Conservation (phyloP, 2,888 invertebrate species). For the Tetheella fluctuosa region DNA sequence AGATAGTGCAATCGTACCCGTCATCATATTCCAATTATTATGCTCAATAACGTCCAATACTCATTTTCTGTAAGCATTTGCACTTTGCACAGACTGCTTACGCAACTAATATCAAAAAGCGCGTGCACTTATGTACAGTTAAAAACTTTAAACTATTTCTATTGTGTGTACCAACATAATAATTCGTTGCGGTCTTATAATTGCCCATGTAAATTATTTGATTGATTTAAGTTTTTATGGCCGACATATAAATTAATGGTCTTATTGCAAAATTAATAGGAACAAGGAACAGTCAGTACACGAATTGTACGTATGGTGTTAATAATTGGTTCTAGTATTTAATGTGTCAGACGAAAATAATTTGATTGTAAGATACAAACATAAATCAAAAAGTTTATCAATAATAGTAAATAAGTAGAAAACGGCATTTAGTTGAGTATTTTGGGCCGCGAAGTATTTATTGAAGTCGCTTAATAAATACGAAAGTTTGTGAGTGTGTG, state of each 20-base stretch:
- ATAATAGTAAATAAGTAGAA: not conserved
- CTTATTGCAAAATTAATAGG: constrained; percentile 15
- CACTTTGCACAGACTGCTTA: constrained; percentile 16
- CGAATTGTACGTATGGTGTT: not conserved
- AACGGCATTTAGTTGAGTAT: too few relatives aligned
- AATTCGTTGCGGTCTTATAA: constrained; percentile 22
- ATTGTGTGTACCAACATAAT: constrained; percentile 22
- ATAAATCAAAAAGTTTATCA: not conserved
- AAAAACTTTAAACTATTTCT: constrained; percentile 23
- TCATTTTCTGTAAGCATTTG: not conserved
- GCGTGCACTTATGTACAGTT: constrained; percentile 15
- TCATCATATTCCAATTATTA: not conserved
- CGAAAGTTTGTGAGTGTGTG: too few relatives aligned
- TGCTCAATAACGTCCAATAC: constrained; percentile 1
- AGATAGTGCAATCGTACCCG: constrained; percentile 1
- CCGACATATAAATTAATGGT: constrained; percentile 10
- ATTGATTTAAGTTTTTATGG: constrained; percentile 17
- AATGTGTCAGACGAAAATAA: not conserved
- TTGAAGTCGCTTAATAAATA: too few relatives aligned
- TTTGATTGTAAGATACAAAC: not conserved
- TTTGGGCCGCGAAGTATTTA: too few relatives aligned
- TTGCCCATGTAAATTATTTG: constrained; percentile 18
- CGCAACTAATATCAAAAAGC: constrained; percentile 22
- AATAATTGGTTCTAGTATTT: not conserved
- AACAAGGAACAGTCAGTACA: constrained; percentile 15